A percentile compares a stretch with the other conserved stretches of the same genome.
These are phyloP conservation scores for Arctopsyche grandis DNA, from an alignment of 1,140 invertebrate species.

Conservation along the genomic window DNA sequence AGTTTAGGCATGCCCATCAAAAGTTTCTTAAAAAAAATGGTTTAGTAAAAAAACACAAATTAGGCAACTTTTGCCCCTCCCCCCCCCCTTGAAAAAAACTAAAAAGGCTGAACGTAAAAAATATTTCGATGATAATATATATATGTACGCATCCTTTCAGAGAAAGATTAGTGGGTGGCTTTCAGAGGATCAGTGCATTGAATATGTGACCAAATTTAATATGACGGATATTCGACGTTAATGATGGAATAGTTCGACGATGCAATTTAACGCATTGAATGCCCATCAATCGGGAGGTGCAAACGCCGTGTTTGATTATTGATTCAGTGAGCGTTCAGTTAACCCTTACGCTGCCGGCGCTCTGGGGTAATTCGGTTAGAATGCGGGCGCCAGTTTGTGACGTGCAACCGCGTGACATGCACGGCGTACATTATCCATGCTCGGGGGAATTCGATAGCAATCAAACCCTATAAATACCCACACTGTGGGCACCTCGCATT, in stretches of 20 bases:
- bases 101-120: too few species aligned
- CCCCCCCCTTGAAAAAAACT: too few species aligned
- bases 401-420: conserved; percentile 2
- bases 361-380: background rate
- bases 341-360: background rate
- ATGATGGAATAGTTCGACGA: background rate
- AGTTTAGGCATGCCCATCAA: too few species aligned
- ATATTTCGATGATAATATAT: too few species aligned
- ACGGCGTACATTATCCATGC: background rate
- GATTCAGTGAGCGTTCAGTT: background rate
- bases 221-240: too few species aligned
- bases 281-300: background rate
- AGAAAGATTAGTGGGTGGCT: too few species aligned
- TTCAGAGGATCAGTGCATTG: too few species aligned
- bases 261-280: background rate
- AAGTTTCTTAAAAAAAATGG: too few species aligned
- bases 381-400: conserved; percentile 7
- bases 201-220: too few species aligned
- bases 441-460: conserved; percentile 8
- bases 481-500: background rate
- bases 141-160: too few species aligned
- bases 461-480: background rate
- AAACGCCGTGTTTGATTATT: background rate
- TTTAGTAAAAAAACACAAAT: too few species aligned
- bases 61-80: too few species aligned